phyloP scores from a whole-genome alignment of 1,140 invertebrate genomes.

The Diabrotica virgifera region DNA sequence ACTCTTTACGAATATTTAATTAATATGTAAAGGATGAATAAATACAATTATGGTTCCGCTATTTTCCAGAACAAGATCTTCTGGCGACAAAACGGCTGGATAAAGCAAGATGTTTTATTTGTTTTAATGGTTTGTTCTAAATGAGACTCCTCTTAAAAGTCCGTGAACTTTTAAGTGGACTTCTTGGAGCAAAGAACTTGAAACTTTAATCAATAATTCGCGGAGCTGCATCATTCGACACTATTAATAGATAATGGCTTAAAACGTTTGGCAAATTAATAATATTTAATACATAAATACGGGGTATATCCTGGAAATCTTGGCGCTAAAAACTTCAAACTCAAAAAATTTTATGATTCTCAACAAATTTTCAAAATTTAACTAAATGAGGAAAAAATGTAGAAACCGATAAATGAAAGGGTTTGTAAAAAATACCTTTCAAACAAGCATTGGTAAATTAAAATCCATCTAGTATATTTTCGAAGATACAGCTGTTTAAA shows the following conservation, averaged over 20 bases:
- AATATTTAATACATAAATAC: neutral
- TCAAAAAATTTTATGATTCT: too few relatives aligned
- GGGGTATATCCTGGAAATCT: neutral
- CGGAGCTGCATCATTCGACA: neutral
- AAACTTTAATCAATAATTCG: constrained; percentile 17
- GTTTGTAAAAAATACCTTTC: too few relatives aligned
- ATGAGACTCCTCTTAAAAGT: constrained; percentile 26
- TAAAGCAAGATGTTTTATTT: constrained; percentile 27
- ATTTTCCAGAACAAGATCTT: neutral
- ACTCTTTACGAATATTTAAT: too few relatives aligned
- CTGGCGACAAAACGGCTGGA: constrained; percentile 23
- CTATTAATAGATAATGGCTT: constrained; percentile 8
- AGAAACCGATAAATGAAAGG: too few relatives aligned
- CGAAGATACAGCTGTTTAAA: too few relatives aligned
- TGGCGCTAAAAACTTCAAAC: too few relatives aligned
- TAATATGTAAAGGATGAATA: too few relatives aligned
- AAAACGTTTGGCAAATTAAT: neutral
- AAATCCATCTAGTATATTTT: too few relatives aligned
- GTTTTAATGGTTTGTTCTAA: constrained; percentile 19
- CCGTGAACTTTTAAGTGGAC: constrained; percentile 24
- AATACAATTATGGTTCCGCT: too few relatives aligned
- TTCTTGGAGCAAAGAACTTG: constrained; percentile 3
- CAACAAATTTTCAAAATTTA: too few relatives aligned
- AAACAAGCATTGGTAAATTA: too few relatives aligned
- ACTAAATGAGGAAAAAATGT: too few relatives aligned